A percentile compares a stretch with the other conserved stretches of the same genome.
Conservation (phyloP, 2,888 invertebrate genomes). For the Craniophora ligustri region DNA sequence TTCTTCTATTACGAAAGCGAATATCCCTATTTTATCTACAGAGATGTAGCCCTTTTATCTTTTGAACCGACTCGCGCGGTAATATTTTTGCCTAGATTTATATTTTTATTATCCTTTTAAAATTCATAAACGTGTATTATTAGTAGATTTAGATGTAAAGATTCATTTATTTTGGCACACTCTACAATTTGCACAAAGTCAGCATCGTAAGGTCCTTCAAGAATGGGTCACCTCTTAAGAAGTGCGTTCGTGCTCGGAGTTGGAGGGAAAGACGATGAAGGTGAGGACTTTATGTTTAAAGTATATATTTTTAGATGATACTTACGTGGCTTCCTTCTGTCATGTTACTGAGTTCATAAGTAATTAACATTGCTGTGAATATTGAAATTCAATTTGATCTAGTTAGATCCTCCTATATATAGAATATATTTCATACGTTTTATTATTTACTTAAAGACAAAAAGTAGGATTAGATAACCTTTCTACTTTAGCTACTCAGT, state of each 20-base stretch:
- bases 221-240: constrained; percentile 82
- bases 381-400: constrained; percentile 3
- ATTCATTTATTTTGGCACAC: constrained; percentile 63
- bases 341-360: constrained; percentile 12
- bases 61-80: constrained; percentile 83
- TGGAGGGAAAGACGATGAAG: constrained; percentile 78
- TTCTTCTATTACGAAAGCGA: constrained; percentile 69
- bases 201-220: constrained; percentile 74
- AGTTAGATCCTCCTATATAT: neutral
- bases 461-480: neutral
- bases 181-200: constrained; percentile 76
- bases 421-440: neutral
- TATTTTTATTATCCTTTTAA: constrained; percentile 54
- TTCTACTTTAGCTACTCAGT: too few species aligned
- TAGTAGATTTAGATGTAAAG: constrained; percentile 59
- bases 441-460: neutral
- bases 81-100: constrained; percentile 55
- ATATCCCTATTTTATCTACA: constrained; percentile 62
- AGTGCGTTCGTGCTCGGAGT: constrained; percentile 78
- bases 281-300: constrained; percentile 48
- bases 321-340: neutral
- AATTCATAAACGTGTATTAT: constrained; percentile 53
- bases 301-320: neutral
- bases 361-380: constrained; percentile 24
- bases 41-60: constrained; percentile 84